Evolutionary conservation across 2,113 vertebrate genomes (phyloP).

Genomic region (Charina bottae): DNA sequence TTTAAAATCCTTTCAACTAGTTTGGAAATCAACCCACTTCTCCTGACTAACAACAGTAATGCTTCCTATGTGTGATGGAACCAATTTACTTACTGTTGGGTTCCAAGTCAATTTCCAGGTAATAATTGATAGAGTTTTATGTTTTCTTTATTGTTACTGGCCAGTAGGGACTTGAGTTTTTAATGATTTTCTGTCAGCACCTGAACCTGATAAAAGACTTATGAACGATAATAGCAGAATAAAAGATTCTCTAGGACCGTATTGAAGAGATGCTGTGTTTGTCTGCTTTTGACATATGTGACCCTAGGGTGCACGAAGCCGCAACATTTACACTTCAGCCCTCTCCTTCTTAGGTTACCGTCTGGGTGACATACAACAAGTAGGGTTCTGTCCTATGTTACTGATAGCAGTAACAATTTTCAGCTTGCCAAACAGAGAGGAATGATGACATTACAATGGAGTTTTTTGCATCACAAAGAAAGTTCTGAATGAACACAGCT

Average conservation of each 20-base stretch:
- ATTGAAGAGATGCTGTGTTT: slow-evolving; percentile 53
- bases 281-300: slow-evolving; percentile 45
- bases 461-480: not conserved
- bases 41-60: not conserved
- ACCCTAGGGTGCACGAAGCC: slow-evolving; percentile 41
- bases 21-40: not conserved
- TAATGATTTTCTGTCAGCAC: slow-evolving; percentile 79
- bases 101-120: slow-evolving; percentile 59
- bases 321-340: slow-evolving; percentile 52
- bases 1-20: not conserved
- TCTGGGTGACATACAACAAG: not conserved
- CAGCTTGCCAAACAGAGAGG: not conserved
- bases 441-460: slow-evolving; percentile 25
- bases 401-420: slow-evolving; percentile 24
- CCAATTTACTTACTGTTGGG: slow-evolving; percentile 58
- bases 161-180: slow-evolving; percentile 62
- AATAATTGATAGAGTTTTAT: slow-evolving; percentile 58
- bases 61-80: slow-evolving; percentile 59
- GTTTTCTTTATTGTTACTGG: slow-evolving; percentile 73
- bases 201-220: slow-evolving; percentile 70
- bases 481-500: not conserved
- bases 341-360: slow-evolving; percentile 17
- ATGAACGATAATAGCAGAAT: slow-evolving; percentile 66
- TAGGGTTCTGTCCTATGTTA: not conserved
- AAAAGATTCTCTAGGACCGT: slow-evolving; percentile 67